Evolutionary conservation across 1,140 invertebrate species (phyloP), one percentile per base, ranked within the genome.

Genomic region (Hetaerina americana): DNA sequence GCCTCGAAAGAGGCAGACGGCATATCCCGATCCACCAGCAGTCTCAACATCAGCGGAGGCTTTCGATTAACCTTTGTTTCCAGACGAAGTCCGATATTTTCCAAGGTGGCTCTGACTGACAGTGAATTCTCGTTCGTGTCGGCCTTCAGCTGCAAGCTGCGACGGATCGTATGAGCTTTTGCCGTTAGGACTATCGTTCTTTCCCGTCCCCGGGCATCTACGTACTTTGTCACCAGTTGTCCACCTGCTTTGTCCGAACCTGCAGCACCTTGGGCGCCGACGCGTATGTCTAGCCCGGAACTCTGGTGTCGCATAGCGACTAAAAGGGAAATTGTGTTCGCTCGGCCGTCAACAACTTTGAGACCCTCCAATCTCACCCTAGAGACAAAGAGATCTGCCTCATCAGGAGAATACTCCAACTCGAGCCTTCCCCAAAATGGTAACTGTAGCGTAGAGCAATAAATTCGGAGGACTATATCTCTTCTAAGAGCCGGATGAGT

Each of bases 401-500:
- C 26, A 1, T 27, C 8, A 2, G 72, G 68, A 49, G 72, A 72
- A 66, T 72, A 72, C 40, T 72, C 72, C 6, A 72, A 5, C 26
- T 69, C 68, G 12, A 70, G 40, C 22, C 31, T 69, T 26, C 25
- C 26, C 25, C 18, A 27, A 66, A 66, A 71, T n/a, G 70, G 26
- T 22, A n/a, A 26, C 15, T 28, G 40, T 27, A 26, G 67, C n/a
- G 49, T 57, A 57, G 40, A 57, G 40, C 40, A 2, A 12, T 12
- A 57, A 2, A 57, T 12, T 12, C 70, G 24, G 27, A 73, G 15
- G 0, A 71, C 67, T 5, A 73, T 27, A 40, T 71, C 67, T 31
- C 66, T 66, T 5, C 12, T 18, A n/a, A 73, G 28, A n/a, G 27
- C 66, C 28, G 57, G 29, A 71, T 73, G 72, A 12, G 27, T 31